These are phyloP conservation scores for Aethina tumida DNA, from an alignment of 1,140 invertebrate species.

Conservation along the genomic window DNA sequence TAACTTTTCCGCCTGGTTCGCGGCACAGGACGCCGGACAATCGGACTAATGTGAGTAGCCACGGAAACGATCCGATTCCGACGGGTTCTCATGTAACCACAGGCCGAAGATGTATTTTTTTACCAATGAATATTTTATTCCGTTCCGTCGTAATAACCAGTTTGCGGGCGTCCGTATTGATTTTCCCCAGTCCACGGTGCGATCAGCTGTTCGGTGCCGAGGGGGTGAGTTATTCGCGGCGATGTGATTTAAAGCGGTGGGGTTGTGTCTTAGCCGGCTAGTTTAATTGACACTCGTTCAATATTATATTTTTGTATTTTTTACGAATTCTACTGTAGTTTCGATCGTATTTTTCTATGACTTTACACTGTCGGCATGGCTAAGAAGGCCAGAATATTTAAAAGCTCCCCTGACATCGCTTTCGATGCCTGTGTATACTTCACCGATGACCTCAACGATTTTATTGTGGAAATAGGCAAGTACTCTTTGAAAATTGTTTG, in stretches of 20 bases:
- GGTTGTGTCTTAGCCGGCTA: no score
- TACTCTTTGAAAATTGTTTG: no score
- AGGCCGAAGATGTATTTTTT: not conserved
- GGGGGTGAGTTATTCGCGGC: not conserved
- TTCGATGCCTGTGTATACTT: constrained; percentile 59
- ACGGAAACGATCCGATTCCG: constrained; percentile 15
- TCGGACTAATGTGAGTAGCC: no score
- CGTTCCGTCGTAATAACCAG: not conserved
- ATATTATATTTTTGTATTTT: not conserved
- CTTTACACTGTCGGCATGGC: no score
- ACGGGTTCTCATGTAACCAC: constrained; percentile 7
- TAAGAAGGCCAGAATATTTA: no score
- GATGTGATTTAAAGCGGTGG: not conserved
- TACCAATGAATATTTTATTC: constrained; percentile 9
- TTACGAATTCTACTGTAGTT: not conserved
- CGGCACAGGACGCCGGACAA: no score
- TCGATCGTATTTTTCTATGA: constrained; percentile 9
- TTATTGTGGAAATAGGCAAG: constrained; percentile 26
- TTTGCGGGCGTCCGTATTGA: not conserved
- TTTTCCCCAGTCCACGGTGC: not conserved
- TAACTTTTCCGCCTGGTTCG: constrained; percentile 28
- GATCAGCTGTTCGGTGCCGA: not conserved
- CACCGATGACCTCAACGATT: constrained; percentile 44
- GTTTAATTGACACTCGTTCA: constrained; percentile 10
- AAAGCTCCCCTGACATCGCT: constrained; percentile 42